Percentiles rank a stretch among this genome's conserved stretches.
These are phyloP conservation scores for Gymnocypris eckloni DNA, from an alignment of 2,797 vertebrate species.

Conservation along the genomic window DNA sequence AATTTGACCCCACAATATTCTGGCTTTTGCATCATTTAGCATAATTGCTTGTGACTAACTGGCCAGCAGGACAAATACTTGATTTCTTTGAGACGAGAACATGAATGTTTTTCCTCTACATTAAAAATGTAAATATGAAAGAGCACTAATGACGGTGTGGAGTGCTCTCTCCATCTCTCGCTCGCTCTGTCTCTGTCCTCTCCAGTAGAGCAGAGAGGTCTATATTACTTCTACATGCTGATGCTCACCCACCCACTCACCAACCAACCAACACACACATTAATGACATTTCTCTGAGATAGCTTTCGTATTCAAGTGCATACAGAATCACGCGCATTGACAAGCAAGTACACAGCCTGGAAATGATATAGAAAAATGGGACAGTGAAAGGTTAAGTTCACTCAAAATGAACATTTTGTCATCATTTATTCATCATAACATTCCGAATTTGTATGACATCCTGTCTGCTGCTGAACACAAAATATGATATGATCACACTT, in stretches of 20 bases:
- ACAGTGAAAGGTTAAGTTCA: background rate
- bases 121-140: conserved; percentile 64
- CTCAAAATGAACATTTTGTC: background rate
- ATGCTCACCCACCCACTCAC: conserved; percentile 29
- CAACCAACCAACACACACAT: conserved; percentile 19
- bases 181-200: conserved; percentile 51
- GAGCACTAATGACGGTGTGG: conserved; percentile 62
- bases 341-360: background rate
- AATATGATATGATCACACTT: background rate
- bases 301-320: background rate
- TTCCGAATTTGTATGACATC: background rate
- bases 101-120: conserved; percentile 66
- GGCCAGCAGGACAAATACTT: conserved; percentile 60
- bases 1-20: conserved; percentile 50
- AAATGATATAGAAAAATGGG: background rate
- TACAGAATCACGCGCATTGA: background rate
- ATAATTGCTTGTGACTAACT: conserved; percentile 60
- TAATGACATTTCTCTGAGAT: conserved; percentile 21
- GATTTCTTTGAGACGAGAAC: conserved; percentile 59
- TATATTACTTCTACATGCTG: conserved; percentile 46
- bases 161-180: conserved; percentile 64
- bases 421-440: background rate
- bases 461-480: background rate
- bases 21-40: conserved; percentile 61
- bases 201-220: conserved; percentile 63